Conservation (phyloP, 2,797 vertebrate species). For the Hypotaenidia okinawae region DNA sequence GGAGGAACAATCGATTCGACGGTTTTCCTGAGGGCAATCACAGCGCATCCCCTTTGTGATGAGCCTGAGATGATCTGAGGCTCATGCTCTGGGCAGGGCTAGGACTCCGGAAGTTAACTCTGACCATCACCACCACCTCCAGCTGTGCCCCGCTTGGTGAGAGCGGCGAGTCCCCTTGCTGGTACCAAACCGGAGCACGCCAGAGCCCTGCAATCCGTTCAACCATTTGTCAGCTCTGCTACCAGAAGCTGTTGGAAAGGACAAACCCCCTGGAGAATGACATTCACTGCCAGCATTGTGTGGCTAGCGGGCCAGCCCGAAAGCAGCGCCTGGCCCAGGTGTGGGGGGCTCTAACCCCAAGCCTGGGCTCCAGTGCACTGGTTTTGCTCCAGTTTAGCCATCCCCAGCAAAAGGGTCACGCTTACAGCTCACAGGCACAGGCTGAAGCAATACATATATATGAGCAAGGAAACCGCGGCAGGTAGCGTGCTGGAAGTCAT, state of each 20-base stretch:
- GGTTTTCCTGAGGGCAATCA: background rate
- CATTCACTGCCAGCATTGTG: rapidly evolving
- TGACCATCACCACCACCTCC: rapidly evolving
- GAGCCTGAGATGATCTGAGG: background rate
- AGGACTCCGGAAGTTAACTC: background rate
- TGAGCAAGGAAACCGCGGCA: background rate
- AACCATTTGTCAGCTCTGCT: background rate
- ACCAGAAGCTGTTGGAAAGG: background rate
- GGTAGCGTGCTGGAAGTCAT: background rate
- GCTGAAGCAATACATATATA: background rate
- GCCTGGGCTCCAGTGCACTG: background rate
- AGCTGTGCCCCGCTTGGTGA: background rate
- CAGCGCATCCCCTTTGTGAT: background rate
- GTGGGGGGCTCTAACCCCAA: background rate
- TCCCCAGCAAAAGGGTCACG: rapidly evolving
- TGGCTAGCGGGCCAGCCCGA: rapidly evolving
- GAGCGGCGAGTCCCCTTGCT: rapidly evolving
- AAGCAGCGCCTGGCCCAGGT: background rate
- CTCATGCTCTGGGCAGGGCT: background rate
- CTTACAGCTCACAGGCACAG: rapidly evolving
- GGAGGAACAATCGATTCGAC: background rate
- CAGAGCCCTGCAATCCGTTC: background rate
- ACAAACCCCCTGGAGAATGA: background rate
- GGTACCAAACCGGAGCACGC: rapidly evolving
- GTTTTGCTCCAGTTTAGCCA: background rate